These are phyloP conservation scores for Eriocheir sinensis DNA, from an alignment of 1,140 invertebrate genomes.

Conservation along the genomic window DNA sequence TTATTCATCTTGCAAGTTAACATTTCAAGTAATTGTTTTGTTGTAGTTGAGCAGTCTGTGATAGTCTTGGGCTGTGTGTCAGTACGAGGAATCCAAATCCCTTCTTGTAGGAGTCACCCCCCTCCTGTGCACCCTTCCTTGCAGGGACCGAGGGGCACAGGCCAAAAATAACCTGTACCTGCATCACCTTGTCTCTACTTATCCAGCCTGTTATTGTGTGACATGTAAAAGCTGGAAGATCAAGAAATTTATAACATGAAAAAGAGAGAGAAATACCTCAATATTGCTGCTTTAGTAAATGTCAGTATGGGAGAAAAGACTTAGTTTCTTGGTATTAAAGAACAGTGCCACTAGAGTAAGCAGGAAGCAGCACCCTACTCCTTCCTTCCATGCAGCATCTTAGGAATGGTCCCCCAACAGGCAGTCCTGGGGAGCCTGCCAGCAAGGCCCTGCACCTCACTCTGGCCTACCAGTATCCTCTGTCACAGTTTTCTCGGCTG, in stretches of 20 bases:
- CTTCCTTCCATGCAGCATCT: not conserved
- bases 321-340: not conserved
- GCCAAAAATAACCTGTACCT: not conserved
- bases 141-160: not conserved
- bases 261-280: not conserved
- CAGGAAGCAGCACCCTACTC: not conserved
- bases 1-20: too few relatives aligned
- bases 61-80: not conserved
- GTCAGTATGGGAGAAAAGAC: not conserved
- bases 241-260: not conserved
- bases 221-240: not conserved
- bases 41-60: not conserved
- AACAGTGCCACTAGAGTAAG: not conserved
- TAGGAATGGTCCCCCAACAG: constrained; percentile 80
- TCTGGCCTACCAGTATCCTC: constrained; percentile 92
- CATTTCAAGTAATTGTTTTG: not conserved
- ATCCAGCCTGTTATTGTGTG: not conserved
- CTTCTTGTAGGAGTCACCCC: not conserved
- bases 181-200: constrained; percentile 35
- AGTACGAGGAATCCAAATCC: not conserved
- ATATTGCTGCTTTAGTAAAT: not conserved
- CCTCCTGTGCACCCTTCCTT: not conserved
- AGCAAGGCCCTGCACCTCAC: constrained; percentile 93
- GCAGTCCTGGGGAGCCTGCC: constrained; percentile 83
- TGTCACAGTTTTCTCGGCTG: constrained; percentile 87